Base-by-base conservation (phyloP, 2,888 invertebrate species). In the Cosmorhoe ocellata region DNA sequence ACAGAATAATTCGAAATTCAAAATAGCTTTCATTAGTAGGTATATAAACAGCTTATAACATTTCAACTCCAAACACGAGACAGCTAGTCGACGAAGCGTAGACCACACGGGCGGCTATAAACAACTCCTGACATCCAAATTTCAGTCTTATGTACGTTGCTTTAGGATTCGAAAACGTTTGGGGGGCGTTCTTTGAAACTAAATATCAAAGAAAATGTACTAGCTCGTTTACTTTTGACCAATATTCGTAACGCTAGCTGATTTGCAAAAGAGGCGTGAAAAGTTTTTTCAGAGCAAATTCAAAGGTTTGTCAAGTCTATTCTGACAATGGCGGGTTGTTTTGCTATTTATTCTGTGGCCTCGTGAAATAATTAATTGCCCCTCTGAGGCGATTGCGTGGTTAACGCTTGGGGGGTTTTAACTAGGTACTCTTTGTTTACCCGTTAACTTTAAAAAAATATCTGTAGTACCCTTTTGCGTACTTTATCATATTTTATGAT, bases 341-440 rank as follows among this genome's bases (percentile, higher is more conserved):
- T 9, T 46, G 27, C 39, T 39, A 33, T n/a, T 28, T 41, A 42
- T 37, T 43, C 38, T 33, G 43, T 61, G 57, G 54, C 63, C 76
- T 74, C 79, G 79, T 78, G 75, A 68, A 74, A 76, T 77, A 76
- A 79, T 78, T 77, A 78, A 76, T 76, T 65, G 67, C 64, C 66
- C 66, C 67, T 63, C 51, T 51, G 65, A 66, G 67, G 64, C 67
- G 65, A 58, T 40, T 44, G 43, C 28, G 43, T 42, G 28, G 42
- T 34, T 39, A 31, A 32, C 37, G 27, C 39, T 33, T 40, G 36
- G 26, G 37, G 10, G 31, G 30, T 41, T 41, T 48, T 36, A 11
- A 36, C n/a, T n/a, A n/a, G 41, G 24, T 40, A 34, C 36, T 31
- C 14, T 34, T 34, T 40, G 40, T 40, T 34, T 30, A 24, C 28